These are phyloP conservation scores for Takifugu bimaculatus DNA, from an alignment of 2,113 vertebrate genomes.

Conservation along the genomic window DNA sequence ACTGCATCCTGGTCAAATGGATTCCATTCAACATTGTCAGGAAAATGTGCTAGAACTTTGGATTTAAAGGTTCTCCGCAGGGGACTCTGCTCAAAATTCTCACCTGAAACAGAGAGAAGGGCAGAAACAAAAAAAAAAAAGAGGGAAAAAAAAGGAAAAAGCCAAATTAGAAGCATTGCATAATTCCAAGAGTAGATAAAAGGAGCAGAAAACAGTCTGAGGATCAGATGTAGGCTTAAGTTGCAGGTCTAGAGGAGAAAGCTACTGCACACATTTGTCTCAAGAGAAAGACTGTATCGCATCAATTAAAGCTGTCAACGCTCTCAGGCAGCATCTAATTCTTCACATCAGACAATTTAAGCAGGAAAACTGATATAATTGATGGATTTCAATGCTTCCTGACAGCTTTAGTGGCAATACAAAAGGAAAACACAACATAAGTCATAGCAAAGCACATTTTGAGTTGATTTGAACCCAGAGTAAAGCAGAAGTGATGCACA, in stretches of 20 bases:
- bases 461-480: constrained; percentile 60
- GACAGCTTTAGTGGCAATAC: constrained; percentile 71
- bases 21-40: constrained; percentile 98
- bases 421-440: constrained; percentile 52
- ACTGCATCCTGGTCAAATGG: constrained; percentile 99
- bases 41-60: constrained; percentile 97
- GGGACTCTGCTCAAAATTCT: constrained; percentile 99
- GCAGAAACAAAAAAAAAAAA: constrained; percentile 15
- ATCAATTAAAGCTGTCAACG: constrained; percentile 66
- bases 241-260: constrained; percentile 49
- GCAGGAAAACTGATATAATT: neutral
- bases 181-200: neutral
- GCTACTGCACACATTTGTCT: constrained; percentile 59
- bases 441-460: constrained; percentile 45
- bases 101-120: constrained; percentile 78
- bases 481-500: constrained; percentile 71
- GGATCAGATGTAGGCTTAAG: constrained; percentile 45
- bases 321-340: constrained; percentile 14
- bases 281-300: constrained; percentile 60
- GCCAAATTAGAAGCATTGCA: constrained; percentile 25
- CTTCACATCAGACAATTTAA: neutral
- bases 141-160: constrained; percentile 6
- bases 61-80: constrained; percentile 97
- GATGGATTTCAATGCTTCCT: constrained; percentile 30
- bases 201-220: constrained; percentile 24